These are phyloP conservation scores for Periplaneta americana DNA, from an alignment of 1,140 invertebrate species.

Conservation along the genomic window DNA sequence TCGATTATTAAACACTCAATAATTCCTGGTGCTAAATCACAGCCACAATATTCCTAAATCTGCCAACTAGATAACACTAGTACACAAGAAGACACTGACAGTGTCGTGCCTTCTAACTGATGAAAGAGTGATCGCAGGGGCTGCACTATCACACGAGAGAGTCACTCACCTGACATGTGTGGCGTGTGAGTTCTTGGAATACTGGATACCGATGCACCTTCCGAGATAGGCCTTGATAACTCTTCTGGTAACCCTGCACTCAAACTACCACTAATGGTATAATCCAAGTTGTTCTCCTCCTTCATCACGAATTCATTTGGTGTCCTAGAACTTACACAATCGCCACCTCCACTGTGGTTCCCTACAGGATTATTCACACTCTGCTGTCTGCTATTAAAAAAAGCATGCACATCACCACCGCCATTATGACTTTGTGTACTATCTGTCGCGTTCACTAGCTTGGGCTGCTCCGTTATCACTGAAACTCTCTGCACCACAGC, in stretches of 20 bases:
- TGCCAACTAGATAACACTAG: too few species aligned
- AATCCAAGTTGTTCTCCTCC: conserved; percentile 7
- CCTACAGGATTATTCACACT: conserved; percentile 4
- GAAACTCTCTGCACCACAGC: conserved; percentile 24
- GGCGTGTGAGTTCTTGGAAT: conserved; percentile 9
- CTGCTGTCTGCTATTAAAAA: conserved; percentile 14
- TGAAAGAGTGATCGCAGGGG: too few species aligned
- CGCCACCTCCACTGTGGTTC: not conserved
- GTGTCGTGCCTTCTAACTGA: too few species aligned
- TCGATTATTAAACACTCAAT: too few species aligned
- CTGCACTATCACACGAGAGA: too few species aligned
- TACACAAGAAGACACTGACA: too few species aligned
- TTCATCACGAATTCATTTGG: not conserved
- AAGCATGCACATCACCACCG: not conserved
- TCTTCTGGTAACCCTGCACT: conserved; percentile 12
- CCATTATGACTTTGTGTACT: conserved; percentile 11
- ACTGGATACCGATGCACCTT: conserved; percentile 7
- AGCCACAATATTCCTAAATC: too few species aligned
- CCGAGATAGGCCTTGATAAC: conserved; percentile 2
- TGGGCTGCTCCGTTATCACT: conserved; percentile 46
- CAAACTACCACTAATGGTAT: conserved; percentile 1
- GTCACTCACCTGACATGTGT: conserved; percentile 12
- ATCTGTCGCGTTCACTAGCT: conserved; percentile 25
- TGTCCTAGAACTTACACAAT: conserved; percentile 4
- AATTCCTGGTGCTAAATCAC: too few species aligned